phyloP scores from a whole-genome alignment of 2,888 invertebrate species.

The Idaea biselata region DNA sequence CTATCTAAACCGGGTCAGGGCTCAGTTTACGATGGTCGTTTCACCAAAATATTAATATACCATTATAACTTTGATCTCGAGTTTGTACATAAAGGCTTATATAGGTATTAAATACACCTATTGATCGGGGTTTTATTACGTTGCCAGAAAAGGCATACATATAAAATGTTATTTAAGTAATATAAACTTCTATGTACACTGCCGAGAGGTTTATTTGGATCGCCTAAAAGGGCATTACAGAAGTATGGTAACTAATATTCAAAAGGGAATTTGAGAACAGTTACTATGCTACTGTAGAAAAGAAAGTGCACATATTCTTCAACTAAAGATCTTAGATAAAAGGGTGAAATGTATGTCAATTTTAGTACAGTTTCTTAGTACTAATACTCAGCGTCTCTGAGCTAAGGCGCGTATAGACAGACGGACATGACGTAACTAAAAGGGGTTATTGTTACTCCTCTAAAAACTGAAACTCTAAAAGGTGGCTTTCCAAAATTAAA shows the following conservation, averaged over 20 bases:
- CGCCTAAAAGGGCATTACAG: neutral
- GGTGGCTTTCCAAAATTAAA: no score
- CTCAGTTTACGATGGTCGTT: neutral
- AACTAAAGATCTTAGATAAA: no score
- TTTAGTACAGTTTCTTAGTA: no score
- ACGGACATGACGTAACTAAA: no score
- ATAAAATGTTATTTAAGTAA: neutral
- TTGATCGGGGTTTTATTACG: neutral
- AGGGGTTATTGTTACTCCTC: no score
- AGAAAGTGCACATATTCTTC: no score
- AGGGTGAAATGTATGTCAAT: no score
- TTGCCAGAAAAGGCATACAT: neutral
- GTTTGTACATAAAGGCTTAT: neutral
- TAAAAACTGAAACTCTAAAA: no score
- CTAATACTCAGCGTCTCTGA: no score
- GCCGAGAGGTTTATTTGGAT: neutral
- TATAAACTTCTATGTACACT: neutral
- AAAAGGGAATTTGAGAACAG: neutral
- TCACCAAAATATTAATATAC: neutral
- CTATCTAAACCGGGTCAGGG: neutral
- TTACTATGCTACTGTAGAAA: no score
- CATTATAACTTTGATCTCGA: constrained; percentile 1
- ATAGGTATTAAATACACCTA: neutral
- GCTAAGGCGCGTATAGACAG: no score
- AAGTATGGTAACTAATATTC: neutral